Percentiles rank a stretch among this genome's conserved stretches.
Evolutionary conservation across 2,113 vertebrate genomes (phyloP).

Genomic region (Crotalus horridus): DNA sequence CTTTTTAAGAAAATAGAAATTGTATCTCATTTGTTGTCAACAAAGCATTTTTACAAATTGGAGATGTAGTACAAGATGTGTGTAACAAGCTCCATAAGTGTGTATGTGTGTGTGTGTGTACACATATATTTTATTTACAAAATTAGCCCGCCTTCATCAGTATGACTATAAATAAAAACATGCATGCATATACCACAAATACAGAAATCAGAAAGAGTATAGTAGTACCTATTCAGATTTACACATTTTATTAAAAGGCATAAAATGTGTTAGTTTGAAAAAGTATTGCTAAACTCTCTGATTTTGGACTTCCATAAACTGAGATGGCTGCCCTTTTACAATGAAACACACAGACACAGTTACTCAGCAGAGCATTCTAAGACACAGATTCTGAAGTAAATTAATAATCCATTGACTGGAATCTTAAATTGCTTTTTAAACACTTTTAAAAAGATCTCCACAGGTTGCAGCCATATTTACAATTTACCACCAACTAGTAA

Average conservation of each 20-base stretch:
- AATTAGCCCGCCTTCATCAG: constrained; percentile 28
- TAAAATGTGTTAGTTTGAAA: not conserved
- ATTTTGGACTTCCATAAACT: not conserved
- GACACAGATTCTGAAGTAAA: constrained; percentile 38
- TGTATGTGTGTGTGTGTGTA: not conserved
- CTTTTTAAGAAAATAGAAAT: constrained; percentile 51
- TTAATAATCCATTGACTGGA: constrained; percentile 25
- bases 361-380: constrained; percentile 10
- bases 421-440: constrained; percentile 46
- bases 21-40: constrained; percentile 46
- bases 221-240: not conserved
- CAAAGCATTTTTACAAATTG: constrained; percentile 53
- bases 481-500: constrained; percentile 34
- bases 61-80: constrained; percentile 36
- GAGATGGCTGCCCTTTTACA: not conserved
- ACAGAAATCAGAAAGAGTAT: not conserved
- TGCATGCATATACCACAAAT: not conserved
- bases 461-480: constrained; percentile 46
- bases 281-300: not conserved
- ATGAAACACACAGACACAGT: constrained; percentile 11
- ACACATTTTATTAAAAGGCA: not conserved
- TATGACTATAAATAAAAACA: constrained; percentile 27
- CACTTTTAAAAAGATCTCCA: constrained; percentile 28
- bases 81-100: constrained; percentile 32
- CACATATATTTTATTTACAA: not conserved